Conservation (phyloP, 92 coral and sea anemone genomes). For the Epizoanthus stellaris region DNA sequence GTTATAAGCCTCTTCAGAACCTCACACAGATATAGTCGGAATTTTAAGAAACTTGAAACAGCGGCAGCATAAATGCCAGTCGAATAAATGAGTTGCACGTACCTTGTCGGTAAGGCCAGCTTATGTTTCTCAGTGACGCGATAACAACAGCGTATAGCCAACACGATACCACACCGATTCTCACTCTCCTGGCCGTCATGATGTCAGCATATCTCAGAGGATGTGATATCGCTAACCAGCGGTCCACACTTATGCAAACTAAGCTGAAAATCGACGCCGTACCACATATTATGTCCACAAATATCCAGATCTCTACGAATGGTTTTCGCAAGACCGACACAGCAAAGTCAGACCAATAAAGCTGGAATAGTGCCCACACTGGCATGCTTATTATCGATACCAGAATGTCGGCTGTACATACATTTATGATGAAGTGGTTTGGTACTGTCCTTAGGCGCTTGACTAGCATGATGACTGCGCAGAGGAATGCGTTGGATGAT, state of each 20-base stretch:
- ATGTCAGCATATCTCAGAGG: constrained; percentile 3
- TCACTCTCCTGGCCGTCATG: constrained; percentile 5
- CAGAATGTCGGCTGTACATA: constrained; percentile 8
- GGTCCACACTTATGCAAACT: constrained; percentile 19
- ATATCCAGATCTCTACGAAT: constrained; percentile 12
- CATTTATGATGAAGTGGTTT: constrained; percentile 19
- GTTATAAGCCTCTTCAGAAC: too few relatives aligned
- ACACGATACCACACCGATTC: background rate
- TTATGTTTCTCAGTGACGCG: background rate
- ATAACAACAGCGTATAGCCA: constrained; percentile 12
- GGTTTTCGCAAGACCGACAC: background rate
- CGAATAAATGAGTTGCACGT: background rate
- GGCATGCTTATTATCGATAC: constrained; percentile 12
- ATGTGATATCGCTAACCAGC: background rate
- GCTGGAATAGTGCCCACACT: constrained; percentile 8
- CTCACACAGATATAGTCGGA: too few relatives aligned
- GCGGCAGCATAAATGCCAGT: too few relatives aligned
- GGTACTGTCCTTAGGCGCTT: constrained; percentile 16
- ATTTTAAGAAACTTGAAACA: too few relatives aligned
- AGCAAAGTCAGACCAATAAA: background rate
- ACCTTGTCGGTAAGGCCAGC: constrained; percentile 12
- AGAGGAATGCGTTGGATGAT: constrained; percentile 2
- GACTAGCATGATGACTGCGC: background rate
- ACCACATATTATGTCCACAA: constrained; percentile 17
- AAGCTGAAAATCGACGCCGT: constrained; percentile 17